Conservation (phyloP, 1,140 invertebrate species). For the Arion vulgaris region DNA sequence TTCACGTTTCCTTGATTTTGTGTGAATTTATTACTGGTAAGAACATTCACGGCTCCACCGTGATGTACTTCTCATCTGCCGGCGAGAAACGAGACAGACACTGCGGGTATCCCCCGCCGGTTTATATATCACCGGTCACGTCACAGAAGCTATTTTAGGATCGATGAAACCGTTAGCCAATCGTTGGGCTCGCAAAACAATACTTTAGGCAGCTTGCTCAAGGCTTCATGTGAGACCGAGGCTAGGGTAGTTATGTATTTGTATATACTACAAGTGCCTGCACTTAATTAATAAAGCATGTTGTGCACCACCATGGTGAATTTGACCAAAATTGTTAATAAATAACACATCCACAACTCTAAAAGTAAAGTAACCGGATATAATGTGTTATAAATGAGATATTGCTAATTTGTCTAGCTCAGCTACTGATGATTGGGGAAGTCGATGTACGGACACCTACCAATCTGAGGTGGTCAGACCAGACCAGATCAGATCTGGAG, state of each 20-base stretch:
- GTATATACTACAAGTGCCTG: too few relatives aligned
- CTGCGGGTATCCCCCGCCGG: slow-evolving; percentile 25
- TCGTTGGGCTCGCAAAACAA: slow-evolving; percentile 33
- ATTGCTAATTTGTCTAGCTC: too few relatives aligned
- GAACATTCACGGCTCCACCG: neutral
- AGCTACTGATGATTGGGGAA: too few relatives aligned
- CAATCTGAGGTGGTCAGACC: too few relatives aligned
- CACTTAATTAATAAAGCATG: too few relatives aligned
- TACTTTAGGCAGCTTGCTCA: slow-evolving; percentile 21
- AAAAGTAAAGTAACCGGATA: too few relatives aligned
- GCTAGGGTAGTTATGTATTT: slow-evolving; percentile 15
- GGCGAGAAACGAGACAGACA: slow-evolving; percentile 26
- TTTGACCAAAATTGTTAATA: too few relatives aligned
- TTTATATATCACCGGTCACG: slow-evolving; percentile 22
- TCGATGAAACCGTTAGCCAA: slow-evolving; percentile 20
- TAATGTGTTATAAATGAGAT: too few relatives aligned
- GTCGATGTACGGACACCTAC: too few relatives aligned
- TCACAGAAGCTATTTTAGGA: slow-evolving; percentile 30
- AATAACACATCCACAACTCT: too few relatives aligned
- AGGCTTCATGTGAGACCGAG: slow-evolving; percentile 27
- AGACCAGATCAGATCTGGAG: too few relatives aligned
- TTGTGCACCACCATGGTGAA: too few relatives aligned
- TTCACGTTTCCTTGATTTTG: neutral
- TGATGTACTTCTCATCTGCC: neutral
- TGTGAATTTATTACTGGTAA: neutral